These are phyloP conservation scores for Cecropterus lyciades DNA, from an alignment of 1,140 invertebrate species.

Conservation along the genomic window DNA sequence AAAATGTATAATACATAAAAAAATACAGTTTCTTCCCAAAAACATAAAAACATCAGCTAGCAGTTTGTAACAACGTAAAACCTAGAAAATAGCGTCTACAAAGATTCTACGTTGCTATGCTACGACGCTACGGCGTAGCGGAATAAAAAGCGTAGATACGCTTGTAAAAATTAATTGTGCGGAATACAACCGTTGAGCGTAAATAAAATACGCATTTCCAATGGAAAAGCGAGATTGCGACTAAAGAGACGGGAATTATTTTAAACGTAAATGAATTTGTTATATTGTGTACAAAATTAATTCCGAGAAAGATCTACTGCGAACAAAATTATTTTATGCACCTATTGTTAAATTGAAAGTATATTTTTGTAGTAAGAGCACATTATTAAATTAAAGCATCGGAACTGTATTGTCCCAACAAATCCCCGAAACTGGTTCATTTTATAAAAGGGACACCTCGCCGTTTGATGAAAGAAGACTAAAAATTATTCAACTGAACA, in stretches of 20 bases:
- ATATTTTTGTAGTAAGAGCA: no score
- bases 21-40: slow-evolving; percentile 15
- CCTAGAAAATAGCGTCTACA: slow-evolving; percentile 38
- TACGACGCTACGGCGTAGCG: slow-evolving; percentile 51
- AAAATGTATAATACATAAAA: slow-evolving; percentile 20
- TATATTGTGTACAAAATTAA: no score
- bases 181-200: slow-evolving; percentile 42
- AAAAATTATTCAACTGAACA: slow-evolving; percentile 8
- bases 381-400: slow-evolving; percentile 16
- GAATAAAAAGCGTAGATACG: slow-evolving; percentile 41
- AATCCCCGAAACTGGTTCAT: slow-evolving; percentile 8
- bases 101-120: slow-evolving; percentile 40
- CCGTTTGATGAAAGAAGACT: not conserved
- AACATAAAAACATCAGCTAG: slow-evolving; percentile 22
- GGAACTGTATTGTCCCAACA: slow-evolving; percentile 3
- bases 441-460: slow-evolving; percentile 15
- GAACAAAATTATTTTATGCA: no score
- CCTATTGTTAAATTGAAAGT: no score
- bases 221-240: slow-evolving; percentile 15
- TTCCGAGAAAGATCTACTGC: no score
- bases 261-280: not conserved
- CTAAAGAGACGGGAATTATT: slow-evolving; percentile 21
- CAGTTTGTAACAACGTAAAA: slow-evolving; percentile 25
- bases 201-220: slow-evolving; percentile 26
- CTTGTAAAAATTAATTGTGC: slow-evolving; percentile 51